Evolutionary conservation across 2,888 invertebrate genomes (phyloP), one percentile per base, ranked within the genome.

Genomic region (Pyrrhosoma nymphula): DNA sequence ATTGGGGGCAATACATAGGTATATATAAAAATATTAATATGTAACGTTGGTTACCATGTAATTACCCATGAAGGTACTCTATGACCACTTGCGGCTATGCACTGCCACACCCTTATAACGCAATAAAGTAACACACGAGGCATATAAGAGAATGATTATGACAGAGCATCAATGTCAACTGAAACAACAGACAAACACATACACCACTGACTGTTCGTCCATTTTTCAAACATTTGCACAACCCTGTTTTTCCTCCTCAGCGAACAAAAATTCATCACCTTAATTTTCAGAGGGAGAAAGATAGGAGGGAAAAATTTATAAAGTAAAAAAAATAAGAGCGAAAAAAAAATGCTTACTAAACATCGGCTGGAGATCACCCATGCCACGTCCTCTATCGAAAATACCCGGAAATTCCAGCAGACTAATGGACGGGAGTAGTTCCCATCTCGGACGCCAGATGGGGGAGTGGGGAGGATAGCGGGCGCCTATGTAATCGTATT

Each of bases 401-500:
- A 35, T 30, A 82, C 30, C 75, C 75, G 75, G 35, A 82, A 82
- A 82, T 82, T 30, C 75, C 75, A 82, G 75, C 12, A 18, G 35
- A 12, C 75, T 82, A 82, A 82, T 82, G 75, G 75, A 35, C 12
- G 75, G 75, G 75, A 82, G 75, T 82, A 82, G 75, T 82, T 82
- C 75, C 75, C 75, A 35, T 82, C 30, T 35, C 35, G 75, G 30
- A 30, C 75, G 75, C 23, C 75, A 82, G 75, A 35, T 69, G 30
- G 18, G 75, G n/a, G 69, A 14, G 8, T 23, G 69, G 69, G n/a
- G 16, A 14, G 75, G 35, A 82, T 0, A 82, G 75, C 26, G 88
- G 47, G 47, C n/a, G 89, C 16, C 89, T 56, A n/a, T 89, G 89
- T 89, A 89, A 89, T 89, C 89, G 89, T 56, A 89, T 89, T 89